Conservation (phyloP, 30 jellyfish, hydroid and myxozoan genomes). For the Aurelia sp. region DNA sequence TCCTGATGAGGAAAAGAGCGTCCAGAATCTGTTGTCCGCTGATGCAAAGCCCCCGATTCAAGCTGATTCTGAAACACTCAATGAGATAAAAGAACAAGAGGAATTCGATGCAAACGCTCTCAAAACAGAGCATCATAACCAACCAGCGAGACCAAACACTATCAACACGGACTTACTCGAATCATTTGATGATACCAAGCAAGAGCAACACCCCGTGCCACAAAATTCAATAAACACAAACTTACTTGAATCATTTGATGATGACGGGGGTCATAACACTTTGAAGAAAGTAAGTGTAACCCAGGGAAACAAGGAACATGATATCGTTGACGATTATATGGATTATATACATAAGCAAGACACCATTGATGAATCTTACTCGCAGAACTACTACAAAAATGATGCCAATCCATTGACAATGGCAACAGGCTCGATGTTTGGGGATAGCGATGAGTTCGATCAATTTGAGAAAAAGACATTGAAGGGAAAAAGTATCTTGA, state of each 20-base stretch:
- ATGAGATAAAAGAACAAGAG: constrained; percentile 54
- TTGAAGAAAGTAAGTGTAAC: neutral
- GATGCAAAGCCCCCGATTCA: constrained; percentile 18
- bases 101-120: constrained; percentile 47
- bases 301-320: constrained; percentile 11
- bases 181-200: constrained; percentile 32
- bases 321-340: constrained; percentile 50
- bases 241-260: constrained; percentile 36
- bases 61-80: constrained; percentile 34
- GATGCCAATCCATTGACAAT: constrained; percentile 3
- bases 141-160: constrained; percentile 32
- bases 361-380: constrained; percentile 46
- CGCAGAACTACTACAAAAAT: constrained; percentile 49
- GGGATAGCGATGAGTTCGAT: constrained; percentile 1
- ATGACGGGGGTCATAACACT: constrained; percentile 17
- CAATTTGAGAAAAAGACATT: constrained; percentile 45
- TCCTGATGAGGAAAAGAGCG: constrained; percentile 12
- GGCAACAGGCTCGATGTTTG: constrained; percentile 7
- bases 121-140: constrained; percentile 23
- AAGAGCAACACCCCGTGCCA: constrained; percentile 1
- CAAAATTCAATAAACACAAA: constrained; percentile 52
- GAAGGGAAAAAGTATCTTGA: constrained; percentile 11
- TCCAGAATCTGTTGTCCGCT: constrained; percentile 13
- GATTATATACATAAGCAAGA: constrained; percentile 54
- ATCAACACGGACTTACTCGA: constrained; percentile 41